Percentiles rank a stretch among this genome's conserved stretches.
phyloP scores from a whole-genome alignment of 2,113 vertebrate genomes.

The Actenoides lindsayi region DNA sequence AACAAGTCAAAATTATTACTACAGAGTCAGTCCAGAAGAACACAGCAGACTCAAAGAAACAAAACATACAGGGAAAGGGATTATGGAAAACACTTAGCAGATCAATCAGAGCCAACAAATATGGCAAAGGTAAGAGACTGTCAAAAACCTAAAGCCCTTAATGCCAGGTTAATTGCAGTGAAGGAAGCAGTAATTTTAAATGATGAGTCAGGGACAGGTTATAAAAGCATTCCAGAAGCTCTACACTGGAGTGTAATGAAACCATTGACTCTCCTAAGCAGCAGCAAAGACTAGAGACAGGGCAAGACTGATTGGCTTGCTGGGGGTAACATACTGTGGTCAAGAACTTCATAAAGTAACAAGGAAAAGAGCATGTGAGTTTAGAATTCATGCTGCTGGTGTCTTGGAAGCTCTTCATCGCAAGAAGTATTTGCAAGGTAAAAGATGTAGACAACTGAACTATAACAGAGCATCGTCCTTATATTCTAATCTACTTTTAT shows the following conservation, averaged over 20 bases:
- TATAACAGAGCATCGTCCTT: neutral
- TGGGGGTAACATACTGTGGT: neutral
- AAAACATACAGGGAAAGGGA: neutral
- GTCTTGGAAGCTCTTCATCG: neutral
- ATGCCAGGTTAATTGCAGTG: neutral
- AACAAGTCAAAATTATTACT: neutral
- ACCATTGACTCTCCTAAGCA: neutral
- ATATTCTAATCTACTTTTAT: neutral
- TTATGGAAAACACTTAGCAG: neutral
- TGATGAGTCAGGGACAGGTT: neutral
- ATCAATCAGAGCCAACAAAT: neutral
- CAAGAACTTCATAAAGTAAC: neutral
- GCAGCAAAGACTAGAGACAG: neutral
- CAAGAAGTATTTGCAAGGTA: neutral
- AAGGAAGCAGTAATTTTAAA: conserved; percentile 18
- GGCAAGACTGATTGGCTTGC: neutral
- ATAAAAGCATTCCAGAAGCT: neutral
- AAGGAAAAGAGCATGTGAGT: neutral
- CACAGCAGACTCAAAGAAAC: neutral
- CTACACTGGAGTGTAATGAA: neutral
- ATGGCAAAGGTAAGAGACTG: neutral
- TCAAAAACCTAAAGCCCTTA: neutral
- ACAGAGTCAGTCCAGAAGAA: neutral
- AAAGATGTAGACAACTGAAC: neutral
- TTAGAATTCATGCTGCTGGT: neutral